Evolutionary conservation across 2,797 vertebrate species (phyloP), one percentile per base, ranked within the genome.

Genomic region (Podargus strigoides): DNA sequence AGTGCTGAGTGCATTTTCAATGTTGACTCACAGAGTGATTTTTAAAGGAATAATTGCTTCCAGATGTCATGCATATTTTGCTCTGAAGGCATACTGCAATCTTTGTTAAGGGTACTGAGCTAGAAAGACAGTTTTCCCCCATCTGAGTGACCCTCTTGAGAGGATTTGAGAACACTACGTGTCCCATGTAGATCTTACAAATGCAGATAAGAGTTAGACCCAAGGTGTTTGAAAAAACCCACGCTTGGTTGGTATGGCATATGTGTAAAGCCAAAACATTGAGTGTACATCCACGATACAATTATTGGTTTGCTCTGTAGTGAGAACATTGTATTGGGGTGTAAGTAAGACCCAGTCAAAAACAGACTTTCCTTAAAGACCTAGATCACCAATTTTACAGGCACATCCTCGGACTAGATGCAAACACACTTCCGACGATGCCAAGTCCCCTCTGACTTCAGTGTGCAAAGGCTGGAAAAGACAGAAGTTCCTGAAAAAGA

Each of bases 21-120:
- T 77, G 85, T 91, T 91, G 78, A 94, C 91, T 95, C 46, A 69
- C 46, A 90, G 93, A 95, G 60, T 79, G 82, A 92, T 85, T 95
- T 94, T 97, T 94, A 96, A 95, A 95, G 79, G 76, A 97, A 78
- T 96, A 97, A 97, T 93, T 96, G 87, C 85, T 97, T 97, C 96
- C 97, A 97, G 96, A 96, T 97, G 97, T 96, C 88, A 87, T 70
- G 87, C 86, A 75, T 92, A 93, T 91, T 96, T 94, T 85, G 37
- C 53, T 85, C 78, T 90, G 86, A 95, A 93, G 87, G 94, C 96
- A 95, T 91, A 96, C 70, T 94, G 85, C 60, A 82, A 75, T 75
- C 76, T 96, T 94, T 97, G 78, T 88, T 90, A 95, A 74, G 89
- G 84, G 69, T 91, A 36, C 42, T 89, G 66, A 87, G 64, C 55